Base-by-base conservation (phyloP, 37 sponge, comb jelly and placozoan genomes). In the Sycon ciliatum region DNA sequence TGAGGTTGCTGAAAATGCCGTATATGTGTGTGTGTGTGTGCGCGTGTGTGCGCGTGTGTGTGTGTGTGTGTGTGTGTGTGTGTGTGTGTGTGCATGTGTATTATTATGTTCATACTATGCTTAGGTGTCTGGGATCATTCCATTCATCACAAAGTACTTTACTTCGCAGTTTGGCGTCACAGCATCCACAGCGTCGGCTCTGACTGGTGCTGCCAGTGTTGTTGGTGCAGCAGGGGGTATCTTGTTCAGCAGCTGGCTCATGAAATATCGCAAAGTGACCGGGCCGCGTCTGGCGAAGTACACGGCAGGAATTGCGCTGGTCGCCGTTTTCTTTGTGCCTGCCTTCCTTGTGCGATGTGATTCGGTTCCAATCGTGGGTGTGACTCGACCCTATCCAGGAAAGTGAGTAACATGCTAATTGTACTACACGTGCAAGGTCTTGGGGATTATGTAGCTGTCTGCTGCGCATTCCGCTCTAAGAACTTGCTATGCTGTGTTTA, bases 81-180 rank as follows among this genome's bases (percentile, higher is more conserved):
- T n/a, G n/a, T n/a, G n/a, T n/a, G n/a, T n/a, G n/a, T n/a, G n/a
- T n/a, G n/a, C n/a, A n/a, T n/a, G n/a, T n/a, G n/a, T n/a, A n/a
- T n/a, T n/a, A n/a, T n/a, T n/a, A n/a, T n/a, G n/a, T n/a, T n/a
- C n/a, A n/a, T n/a, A n/a, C n/a, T n/a, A n/a, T n/a, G n/a, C n/a
- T n/a, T n/a, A n/a, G 2, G 32, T 75, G 7, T n/a, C 62, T 32
- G 84, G 84, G 13, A 30, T 78, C 4, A 64, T 67, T 16, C 24
- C 67, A 31, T 84, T 84, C 68, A 64, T 35, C 5, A 79, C 79
- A 23, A 79, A 84, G 61, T 79, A 75, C 33, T 13, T 84, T 0
- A 69, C 78, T 57, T 20, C 67, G 0, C 80, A 84, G 71, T 84
- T 69, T 38, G 34, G 54, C 11, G 31, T 79, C 3, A 39, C 74